A percentile compares a stretch with the other conserved stretches of the same genome.
These are phyloP conservation scores for Psittacula echo DNA, from an alignment of 2,797 vertebrate genomes.

Conservation along the genomic window DNA sequence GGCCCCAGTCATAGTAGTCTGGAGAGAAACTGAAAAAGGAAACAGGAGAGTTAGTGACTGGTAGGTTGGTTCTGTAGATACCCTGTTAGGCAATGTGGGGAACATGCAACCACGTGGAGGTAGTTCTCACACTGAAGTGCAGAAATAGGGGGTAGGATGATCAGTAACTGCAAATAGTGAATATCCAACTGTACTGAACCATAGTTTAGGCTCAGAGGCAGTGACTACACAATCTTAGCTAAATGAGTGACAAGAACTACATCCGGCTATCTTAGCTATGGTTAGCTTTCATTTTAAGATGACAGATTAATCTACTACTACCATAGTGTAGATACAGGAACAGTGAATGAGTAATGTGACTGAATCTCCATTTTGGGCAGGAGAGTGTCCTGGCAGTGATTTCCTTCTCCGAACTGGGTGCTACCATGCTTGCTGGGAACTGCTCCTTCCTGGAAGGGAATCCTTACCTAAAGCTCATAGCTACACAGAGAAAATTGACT, in stretches of 20 bases:
- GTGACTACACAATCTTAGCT: neutral
- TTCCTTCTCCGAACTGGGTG: neutral
- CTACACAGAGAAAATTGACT: neutral
- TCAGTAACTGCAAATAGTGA: neutral
- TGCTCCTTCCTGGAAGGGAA: neutral
- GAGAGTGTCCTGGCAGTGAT: neutral
- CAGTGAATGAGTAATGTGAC: accelerated
- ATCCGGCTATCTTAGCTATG: accelerated
- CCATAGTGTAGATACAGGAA: neutral
- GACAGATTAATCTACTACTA: neutral
- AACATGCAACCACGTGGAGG: accelerated
- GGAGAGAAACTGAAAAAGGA: constrained; percentile 83
- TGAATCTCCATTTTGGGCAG: neutral
- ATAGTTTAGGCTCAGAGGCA: neutral
- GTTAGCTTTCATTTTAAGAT: neutral
- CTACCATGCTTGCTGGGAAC: neutral
- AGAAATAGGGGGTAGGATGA: neutral
- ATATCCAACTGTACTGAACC: neutral
- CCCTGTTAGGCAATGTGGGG: neutral
- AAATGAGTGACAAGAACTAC: neutral
- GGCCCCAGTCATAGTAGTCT: constrained; percentile 89
- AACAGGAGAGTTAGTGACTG: neutral
- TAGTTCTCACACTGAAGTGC: neutral
- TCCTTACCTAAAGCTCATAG: neutral
- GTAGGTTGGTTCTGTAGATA: neutral